Evolutionary conservation across 1,140 invertebrate genomes (phyloP).

Genomic region (Aphaenogaster rudis): DNA sequence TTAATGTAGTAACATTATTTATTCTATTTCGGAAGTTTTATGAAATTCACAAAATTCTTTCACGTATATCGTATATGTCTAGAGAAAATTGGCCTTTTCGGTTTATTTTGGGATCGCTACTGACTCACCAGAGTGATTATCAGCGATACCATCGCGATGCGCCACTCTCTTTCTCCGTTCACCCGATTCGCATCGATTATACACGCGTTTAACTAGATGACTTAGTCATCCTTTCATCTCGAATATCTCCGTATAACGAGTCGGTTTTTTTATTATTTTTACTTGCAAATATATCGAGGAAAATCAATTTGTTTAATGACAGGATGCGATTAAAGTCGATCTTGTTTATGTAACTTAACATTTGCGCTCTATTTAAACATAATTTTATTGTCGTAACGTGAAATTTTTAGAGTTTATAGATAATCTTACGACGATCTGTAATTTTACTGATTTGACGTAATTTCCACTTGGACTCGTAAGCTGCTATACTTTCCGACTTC

Average conservation of each 20-base stretch:
- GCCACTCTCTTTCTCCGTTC: conserved; percentile 15
- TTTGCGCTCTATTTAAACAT: conserved; percentile 8
- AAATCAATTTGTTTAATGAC: not conserved
- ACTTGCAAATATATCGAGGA: not conserved
- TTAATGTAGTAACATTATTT: not conserved
- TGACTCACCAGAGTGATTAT: conserved; percentile 15
- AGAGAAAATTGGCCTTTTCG: not conserved
- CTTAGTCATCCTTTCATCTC: not conserved
- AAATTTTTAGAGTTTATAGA: not conserved
- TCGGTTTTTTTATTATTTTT: not conserved
- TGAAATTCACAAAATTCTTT: not conserved
- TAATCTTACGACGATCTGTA: not conserved
- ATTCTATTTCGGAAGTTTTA: not conserved
- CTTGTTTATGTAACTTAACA: not conserved
- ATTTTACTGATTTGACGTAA: conserved; percentile 12
- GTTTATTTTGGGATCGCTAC: conserved; percentile 30
- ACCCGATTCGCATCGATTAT: not conserved
- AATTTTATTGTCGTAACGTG: conserved; percentile 24
- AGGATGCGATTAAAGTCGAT: not conserved
- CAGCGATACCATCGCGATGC: conserved; percentile 12
- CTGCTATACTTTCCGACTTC: not conserved
- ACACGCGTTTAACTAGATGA: conserved; percentile 20
- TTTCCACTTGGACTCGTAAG: not conserved
- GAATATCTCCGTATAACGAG: not conserved
- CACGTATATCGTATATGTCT: not conserved